A percentile compares a stretch with the other conserved stretches of the same genome.
Evolutionary conservation across 2,888 invertebrate genomes (phyloP).

Genomic region (Argynnis bischoffii): DNA sequence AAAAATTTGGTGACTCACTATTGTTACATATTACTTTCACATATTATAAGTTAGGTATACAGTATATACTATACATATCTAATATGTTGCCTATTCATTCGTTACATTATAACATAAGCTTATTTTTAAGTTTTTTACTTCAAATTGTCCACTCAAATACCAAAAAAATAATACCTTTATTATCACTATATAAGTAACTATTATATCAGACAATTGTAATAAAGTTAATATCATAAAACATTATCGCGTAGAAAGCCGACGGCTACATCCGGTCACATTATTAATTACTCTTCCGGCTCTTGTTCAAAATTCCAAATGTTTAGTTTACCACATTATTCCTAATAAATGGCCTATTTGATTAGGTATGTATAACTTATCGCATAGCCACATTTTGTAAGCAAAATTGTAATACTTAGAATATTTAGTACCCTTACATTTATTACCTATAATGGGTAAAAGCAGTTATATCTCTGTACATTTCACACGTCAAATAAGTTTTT

Average conservation of each 20-base stretch:
- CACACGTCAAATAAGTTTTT: too few relatives aligned
- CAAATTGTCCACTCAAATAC: too few relatives aligned
- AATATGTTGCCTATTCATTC: too few relatives aligned
- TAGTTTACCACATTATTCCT: conserved; percentile 2
- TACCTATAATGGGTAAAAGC: neutral
- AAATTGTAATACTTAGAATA: neutral
- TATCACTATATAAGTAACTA: too few relatives aligned
- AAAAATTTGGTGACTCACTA: too few relatives aligned
- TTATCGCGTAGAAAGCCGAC: neutral
- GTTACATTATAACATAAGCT: too few relatives aligned
- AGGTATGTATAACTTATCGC: neutral
- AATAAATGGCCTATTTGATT: conserved; percentile 8
- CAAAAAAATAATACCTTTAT: too few relatives aligned
- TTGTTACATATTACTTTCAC: too few relatives aligned
- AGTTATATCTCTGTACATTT: neutral
- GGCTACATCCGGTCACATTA: conserved; percentile 1
- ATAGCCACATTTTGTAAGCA: neutral
- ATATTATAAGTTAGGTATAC: too few relatives aligned
- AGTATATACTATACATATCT: too few relatives aligned
- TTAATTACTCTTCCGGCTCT: conserved; percentile 4
- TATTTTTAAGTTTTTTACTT: too few relatives aligned
- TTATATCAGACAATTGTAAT: neutral
- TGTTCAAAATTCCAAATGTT: conserved; percentile 1
- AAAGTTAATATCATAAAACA: neutral
- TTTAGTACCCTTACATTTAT: neutral